Evolutionary conservation across 2,113 vertebrate species (phyloP).

Genomic region (Raphicerus campestris): DNA sequence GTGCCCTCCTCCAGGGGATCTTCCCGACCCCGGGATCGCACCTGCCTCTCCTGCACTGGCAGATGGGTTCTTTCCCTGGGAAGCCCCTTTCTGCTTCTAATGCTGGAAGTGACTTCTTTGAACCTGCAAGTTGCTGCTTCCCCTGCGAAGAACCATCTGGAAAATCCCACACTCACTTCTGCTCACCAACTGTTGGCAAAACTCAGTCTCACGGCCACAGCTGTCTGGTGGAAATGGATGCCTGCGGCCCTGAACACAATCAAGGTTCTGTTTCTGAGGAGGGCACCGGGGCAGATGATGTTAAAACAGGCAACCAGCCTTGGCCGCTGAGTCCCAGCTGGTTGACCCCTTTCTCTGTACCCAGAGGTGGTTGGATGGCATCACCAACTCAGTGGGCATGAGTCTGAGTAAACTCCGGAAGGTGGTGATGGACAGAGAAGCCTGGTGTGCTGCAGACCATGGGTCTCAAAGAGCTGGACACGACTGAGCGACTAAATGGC

Average conservation of each 20-base stretch:
- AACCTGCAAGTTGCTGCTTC: not conserved
- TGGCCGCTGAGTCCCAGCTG: not conserved
- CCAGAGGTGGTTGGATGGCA: not conserved
- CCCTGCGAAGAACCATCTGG: not conserved
- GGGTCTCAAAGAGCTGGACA: not conserved
- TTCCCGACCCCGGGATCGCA: not conserved
- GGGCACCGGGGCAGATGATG: not conserved
- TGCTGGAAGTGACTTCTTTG: not conserved
- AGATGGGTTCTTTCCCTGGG: not conserved
- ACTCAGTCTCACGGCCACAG: fast-evolving
- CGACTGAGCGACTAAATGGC: fast-evolving
- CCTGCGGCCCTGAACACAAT: fast-evolving
- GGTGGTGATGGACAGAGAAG: not conserved
- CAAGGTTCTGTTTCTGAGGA: not conserved
- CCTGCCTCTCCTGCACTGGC: not conserved
- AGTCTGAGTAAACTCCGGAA: not conserved
- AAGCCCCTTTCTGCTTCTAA: not conserved
- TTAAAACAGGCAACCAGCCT: not conserved
- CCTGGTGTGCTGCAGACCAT: not conserved
- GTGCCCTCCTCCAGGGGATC: not conserved
- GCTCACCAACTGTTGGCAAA: fast-evolving
- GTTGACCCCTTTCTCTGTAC: not conserved
- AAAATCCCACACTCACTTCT: not conserved
- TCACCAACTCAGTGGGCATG: not conserved
- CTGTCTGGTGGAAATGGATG: not conserved